Evolutionary conservation across 2,113 vertebrate genomes (phyloP).

Genomic region (Leucoraja erinaceus): DNA sequence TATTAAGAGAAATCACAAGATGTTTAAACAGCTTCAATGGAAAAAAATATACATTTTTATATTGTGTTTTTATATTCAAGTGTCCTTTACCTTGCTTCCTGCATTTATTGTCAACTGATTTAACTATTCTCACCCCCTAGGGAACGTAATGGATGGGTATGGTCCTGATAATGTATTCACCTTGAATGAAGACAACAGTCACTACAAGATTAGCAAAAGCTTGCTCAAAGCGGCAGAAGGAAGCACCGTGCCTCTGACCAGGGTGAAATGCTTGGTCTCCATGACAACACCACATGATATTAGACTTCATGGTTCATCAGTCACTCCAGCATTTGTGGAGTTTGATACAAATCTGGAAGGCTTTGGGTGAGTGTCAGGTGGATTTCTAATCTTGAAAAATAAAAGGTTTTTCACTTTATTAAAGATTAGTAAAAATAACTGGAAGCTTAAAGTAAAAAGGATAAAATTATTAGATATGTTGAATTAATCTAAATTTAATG

Average conservation of each 20-base stretch:
- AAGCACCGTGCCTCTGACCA: slow-evolving; percentile 89
- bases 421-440: neutral
- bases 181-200: slow-evolving; percentile 78
- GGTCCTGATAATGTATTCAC: slow-evolving; percentile 87
- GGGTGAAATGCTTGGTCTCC: slow-evolving; percentile 96
- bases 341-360: slow-evolving; percentile 92
- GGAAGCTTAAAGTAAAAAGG: neutral
- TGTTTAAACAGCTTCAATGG: neutral
- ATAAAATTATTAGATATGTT: neutral
- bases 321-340: slow-evolving; percentile 88
- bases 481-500: neutral
- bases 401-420: neutral
- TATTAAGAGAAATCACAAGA: neutral
- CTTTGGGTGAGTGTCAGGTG: slow-evolving; percentile 73
- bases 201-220: slow-evolving; percentile 91
- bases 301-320: slow-evolving; percentile 84
- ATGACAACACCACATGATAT: slow-evolving; percentile 98
- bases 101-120: neutral
- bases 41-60: neutral
- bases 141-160: slow-evolving; percentile 86
- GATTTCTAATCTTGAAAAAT: neutral
- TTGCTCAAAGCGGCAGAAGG: slow-evolving; percentile 90
- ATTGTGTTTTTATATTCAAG: neutral
- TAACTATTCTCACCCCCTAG: slow-evolving; percentile 53
- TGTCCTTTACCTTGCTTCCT: neutral